phyloP scores from a whole-genome alignment of 2,113 vertebrate genomes.

The Austrofundulus limnaeus region DNA sequence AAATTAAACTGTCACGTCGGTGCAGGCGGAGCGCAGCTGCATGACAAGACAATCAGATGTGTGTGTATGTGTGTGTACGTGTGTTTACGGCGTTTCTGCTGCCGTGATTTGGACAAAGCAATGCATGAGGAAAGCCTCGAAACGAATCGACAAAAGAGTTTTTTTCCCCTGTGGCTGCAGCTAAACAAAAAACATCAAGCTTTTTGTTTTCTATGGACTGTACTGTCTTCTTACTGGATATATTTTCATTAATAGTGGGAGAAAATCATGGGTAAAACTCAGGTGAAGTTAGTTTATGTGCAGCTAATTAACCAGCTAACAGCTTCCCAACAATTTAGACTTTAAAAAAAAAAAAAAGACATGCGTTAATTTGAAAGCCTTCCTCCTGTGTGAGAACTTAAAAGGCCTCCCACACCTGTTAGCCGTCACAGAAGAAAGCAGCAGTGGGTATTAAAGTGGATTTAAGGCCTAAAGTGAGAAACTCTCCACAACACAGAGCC shows the following conservation, averaged over 20 bases:
- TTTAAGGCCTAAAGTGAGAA: slow-evolving; percentile 30
- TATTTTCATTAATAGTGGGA: too few species aligned
- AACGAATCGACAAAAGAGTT: not conserved
- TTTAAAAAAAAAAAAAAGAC: too few species aligned
- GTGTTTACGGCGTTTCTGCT: not conserved
- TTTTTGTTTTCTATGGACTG: too few species aligned
- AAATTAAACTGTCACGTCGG: slow-evolving; percentile 54
- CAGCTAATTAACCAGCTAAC: too few species aligned
- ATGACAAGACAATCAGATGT: slow-evolving; percentile 3
- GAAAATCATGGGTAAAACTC: too few species aligned
- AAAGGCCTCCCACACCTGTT: slow-evolving; percentile 42
- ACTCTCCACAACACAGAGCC: not conserved
- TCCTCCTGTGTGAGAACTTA: too few species aligned
- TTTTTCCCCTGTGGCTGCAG: not conserved
- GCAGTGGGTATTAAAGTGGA: slow-evolving; percentile 33
- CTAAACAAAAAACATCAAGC: too few species aligned
- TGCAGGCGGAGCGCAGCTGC: not conserved
- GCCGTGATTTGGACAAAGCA: not conserved
- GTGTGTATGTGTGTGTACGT: too few species aligned
- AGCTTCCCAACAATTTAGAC: too few species aligned
- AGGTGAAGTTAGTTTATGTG: too few species aligned
- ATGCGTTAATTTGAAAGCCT: not conserved
- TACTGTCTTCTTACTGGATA: too few species aligned
- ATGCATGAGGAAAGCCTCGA: not conserved
- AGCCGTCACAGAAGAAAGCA: not conserved